Conservation (phyloP, 2,797 vertebrate species). For the Malurus leucopterus region DNA sequence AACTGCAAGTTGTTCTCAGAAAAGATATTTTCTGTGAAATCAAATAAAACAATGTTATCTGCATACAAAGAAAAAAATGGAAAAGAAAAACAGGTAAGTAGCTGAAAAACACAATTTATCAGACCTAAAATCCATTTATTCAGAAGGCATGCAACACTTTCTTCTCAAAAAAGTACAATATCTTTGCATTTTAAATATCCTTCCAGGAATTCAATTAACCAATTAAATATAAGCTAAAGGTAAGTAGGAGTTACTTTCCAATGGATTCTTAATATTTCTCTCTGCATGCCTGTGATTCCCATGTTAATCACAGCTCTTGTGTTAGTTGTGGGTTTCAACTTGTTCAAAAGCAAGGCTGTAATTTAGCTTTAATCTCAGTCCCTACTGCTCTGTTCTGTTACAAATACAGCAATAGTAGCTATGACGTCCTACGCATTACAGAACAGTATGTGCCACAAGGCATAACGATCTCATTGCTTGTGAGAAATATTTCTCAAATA, state of each 20-base stretch:
- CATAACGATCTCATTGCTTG: neutral
- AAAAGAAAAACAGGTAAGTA: neutral
- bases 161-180: neutral
- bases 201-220: neutral
- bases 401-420: neutral
- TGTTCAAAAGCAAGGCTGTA: neutral
- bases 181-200: neutral
- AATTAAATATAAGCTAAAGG: neutral
- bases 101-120: neutral
- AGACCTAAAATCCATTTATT: neutral
- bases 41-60: neutral
- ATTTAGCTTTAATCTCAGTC: neutral
- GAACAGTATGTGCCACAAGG: neutral
- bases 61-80: neutral
- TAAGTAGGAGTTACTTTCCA: neutral
- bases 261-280: neutral
- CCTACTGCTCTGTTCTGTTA: neutral
- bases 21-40: neutral
- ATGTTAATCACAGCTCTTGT: neutral
- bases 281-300: neutral
- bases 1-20: neutral
- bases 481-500: conserved; percentile 33
- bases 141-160: neutral
- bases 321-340: neutral
- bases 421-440: neutral